These are phyloP conservation scores for Pangasius larnaudii DNA, from an alignment of 2,797 vertebrate genomes.

Conservation along the genomic window DNA sequence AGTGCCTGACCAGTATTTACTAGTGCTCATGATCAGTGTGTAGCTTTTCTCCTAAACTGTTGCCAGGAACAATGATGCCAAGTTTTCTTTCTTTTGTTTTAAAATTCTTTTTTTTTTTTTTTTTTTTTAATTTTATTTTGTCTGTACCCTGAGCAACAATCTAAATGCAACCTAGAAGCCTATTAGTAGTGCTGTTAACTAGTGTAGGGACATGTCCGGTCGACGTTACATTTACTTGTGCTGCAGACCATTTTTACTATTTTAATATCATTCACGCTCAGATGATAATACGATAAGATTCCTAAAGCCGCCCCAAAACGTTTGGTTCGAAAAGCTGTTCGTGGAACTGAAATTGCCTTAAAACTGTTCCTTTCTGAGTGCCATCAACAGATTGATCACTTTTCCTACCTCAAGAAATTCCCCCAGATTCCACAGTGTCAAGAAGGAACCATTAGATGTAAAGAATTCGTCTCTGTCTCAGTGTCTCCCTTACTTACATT, in stretches of 20 bases:
- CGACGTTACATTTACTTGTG: background rate
- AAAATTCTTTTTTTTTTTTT: background rate
- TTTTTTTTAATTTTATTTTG: background rate
- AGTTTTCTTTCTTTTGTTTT: background rate
- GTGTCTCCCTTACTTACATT: background rate
- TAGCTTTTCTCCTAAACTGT: constrained; percentile 22
- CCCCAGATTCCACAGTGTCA: constrained; percentile 17
- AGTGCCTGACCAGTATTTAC: constrained; percentile 56
- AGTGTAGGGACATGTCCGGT: background rate
- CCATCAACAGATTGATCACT: constrained; percentile 8
- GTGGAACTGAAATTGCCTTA: constrained; percentile 44
- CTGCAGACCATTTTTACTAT: background rate
- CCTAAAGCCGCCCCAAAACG: constrained; percentile 14
- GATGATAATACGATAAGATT: background rate
- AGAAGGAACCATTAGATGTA: background rate
- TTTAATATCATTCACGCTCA: background rate
- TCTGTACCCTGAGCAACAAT: background rate
- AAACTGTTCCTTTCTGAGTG: constrained; percentile 26
- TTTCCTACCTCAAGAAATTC: constrained; percentile 51
- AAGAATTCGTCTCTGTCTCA: background rate
- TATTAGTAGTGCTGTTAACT: background rate
- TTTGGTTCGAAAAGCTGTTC: constrained; percentile 22
- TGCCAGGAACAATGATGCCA: constrained; percentile 24
- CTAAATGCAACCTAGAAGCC: background rate
- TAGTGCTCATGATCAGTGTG: constrained; percentile 27